These are phyloP conservation scores for Gadopsis bispinosus DNA, from an alignment of 2,797 vertebrate species.

Conservation along the genomic window DNA sequence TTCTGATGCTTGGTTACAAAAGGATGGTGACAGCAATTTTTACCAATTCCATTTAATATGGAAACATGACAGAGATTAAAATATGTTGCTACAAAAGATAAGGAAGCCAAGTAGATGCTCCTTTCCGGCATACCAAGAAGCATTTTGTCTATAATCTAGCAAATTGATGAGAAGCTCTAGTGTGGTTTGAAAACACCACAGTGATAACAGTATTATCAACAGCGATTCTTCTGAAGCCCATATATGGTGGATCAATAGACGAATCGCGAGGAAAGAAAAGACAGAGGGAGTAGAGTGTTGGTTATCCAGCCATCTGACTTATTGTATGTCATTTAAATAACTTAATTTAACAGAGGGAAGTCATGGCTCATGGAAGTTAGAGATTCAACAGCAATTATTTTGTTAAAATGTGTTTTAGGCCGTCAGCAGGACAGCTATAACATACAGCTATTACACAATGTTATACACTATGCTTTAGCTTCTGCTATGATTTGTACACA, in stretches of 20 bases:
- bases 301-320: constrained; percentile 38
- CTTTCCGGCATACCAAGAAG: constrained; percentile 67
- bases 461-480: not conserved
- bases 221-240: not conserved
- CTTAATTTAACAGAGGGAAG: not conserved
- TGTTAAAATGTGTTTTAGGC: not conserved
- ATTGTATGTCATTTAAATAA: not conserved
- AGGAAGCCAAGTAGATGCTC: not conserved
- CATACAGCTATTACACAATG: not conserved
- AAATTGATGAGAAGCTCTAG: constrained; percentile 20
- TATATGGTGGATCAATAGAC: constrained; percentile 27
- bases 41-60: constrained; percentile 13
- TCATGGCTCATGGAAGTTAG: too few relatives aligned
- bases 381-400: not conserved
- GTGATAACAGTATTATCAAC: constrained; percentile 23
- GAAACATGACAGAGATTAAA: not conserved
- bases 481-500: not conserved
- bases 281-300: not conserved
- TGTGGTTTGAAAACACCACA: constrained; percentile 51
- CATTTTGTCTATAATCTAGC: constrained; percentile 46
- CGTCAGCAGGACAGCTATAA: not conserved
- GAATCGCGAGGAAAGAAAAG: constrained; percentile 1
- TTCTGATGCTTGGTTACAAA: constrained; percentile 12
- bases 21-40: not conserved
- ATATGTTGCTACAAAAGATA: constrained; percentile 11